Conservation (phyloP, 2,888 invertebrate species). For the Drosophila mulleri region DNA sequence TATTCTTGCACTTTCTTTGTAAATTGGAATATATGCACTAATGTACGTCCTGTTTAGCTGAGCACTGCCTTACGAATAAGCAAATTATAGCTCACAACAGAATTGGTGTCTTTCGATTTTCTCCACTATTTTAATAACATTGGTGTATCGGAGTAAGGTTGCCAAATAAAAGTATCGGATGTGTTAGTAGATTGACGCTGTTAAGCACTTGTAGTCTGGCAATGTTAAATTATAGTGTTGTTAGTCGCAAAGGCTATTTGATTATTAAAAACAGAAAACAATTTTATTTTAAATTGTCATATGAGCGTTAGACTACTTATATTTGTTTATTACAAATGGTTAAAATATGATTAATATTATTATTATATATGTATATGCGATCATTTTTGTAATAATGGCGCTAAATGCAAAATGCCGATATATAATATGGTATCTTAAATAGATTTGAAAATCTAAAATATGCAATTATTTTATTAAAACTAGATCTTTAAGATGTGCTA, state of each 20-base stretch:
- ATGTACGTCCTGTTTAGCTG: conserved; percentile 22
- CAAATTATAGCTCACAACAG: neutral
- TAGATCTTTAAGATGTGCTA: neutral
- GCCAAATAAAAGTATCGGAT: neutral
- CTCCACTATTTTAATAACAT: neutral
- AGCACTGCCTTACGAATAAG: conserved; percentile 39
- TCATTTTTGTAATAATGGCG: neutral
- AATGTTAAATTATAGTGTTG: neutral
- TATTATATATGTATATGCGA: neutral
- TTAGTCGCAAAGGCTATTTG: neutral
- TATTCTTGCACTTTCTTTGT: conserved; percentile 7
- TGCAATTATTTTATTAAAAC: too few relatives aligned
- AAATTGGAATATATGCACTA: neutral
- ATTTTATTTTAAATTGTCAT: neutral
- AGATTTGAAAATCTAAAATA: neutral
- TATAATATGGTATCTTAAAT: neutral
- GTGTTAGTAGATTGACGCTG: conserved; percentile 1
- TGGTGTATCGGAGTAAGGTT: neutral
- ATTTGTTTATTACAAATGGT: neutral
- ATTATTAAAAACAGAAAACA: neutral
- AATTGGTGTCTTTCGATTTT: neutral
- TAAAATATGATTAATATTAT: neutral
- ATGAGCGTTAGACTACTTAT: too few relatives aligned
- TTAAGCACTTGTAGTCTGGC: neutral
- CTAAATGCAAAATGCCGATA: conserved; percentile 2